Percentiles rank a stretch among this genome's conserved stretches.
Conservation (phyloP, 1,140 invertebrate genomes). For the Cylas formicarius region DNA sequence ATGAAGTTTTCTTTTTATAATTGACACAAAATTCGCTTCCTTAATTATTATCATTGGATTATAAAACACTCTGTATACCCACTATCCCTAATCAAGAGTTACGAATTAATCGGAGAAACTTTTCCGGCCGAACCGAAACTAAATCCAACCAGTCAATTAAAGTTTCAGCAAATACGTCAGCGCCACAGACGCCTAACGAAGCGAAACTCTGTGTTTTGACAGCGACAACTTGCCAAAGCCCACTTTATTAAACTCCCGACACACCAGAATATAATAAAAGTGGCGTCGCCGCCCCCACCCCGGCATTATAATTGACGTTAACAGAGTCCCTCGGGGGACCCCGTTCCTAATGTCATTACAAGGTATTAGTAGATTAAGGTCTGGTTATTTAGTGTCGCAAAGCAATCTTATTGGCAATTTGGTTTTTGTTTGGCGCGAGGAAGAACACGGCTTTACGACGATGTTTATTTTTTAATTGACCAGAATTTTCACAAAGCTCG, state of each 20-base stretch:
- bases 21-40: too few species aligned
- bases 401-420: constrained; percentile 31
- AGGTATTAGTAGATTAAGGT: constrained; percentile 30
- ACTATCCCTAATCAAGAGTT: too few species aligned
- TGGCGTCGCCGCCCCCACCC: constrained; percentile 4
- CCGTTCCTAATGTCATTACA: constrained; percentile 30
- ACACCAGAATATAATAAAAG: constrained; percentile 10
- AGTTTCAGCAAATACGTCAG: constrained; percentile 15
- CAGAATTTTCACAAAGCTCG: too few species aligned
- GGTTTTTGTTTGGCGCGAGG: constrained; percentile 28
- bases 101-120: too few species aligned
- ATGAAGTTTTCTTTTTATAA: too few species aligned
- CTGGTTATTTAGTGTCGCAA: constrained; percentile 30
- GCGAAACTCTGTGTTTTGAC: too few species aligned
- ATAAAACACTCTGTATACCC: too few species aligned
- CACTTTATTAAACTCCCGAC: constrained; percentile 13
- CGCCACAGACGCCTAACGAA: constrained; percentile 10
- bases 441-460: too few species aligned
- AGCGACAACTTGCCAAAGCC: constrained; percentile 11
- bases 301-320: constrained; percentile 19
- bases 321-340: constrained; percentile 10
- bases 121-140: too few species aligned
- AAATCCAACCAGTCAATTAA: neutral
- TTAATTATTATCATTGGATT: too few species aligned
- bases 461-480: too few species aligned